Conservation (phyloP, 2,888 invertebrate genomes). For the Standfussiana lucernea region DNA sequence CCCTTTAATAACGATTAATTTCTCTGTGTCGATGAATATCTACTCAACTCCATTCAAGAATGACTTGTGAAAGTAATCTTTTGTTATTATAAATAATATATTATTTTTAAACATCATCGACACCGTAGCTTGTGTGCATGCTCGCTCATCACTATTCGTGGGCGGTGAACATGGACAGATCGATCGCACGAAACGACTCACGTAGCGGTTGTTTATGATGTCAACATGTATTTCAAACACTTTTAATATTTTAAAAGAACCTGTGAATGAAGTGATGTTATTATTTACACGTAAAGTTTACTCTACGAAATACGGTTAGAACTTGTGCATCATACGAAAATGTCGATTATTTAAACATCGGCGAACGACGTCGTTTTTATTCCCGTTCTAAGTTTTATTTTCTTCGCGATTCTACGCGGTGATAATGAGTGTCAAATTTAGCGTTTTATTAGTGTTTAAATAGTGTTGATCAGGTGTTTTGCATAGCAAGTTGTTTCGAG, state of each 20-base stretch:
- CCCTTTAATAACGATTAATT: background rate
- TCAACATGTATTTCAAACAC: constrained; percentile 78
- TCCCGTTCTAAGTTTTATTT: constrained; percentile 67
- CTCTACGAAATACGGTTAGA: constrained; percentile 46
- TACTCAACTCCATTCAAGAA: background rate
- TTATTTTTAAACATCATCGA: constrained; percentile 24
- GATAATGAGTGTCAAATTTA: constrained; percentile 90
- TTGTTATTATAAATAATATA: background rate
- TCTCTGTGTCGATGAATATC: too few relatives aligned
- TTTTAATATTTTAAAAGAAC: constrained; percentile 63
- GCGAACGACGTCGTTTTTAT: constrained; percentile 60
- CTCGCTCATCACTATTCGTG: constrained; percentile 48
- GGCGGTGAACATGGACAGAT: constrained; percentile 67
- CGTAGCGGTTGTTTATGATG: constrained; percentile 82
- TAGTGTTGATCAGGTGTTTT: constrained; percentile 70
- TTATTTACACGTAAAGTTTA: constrained; percentile 46
- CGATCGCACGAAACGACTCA: constrained; percentile 70
- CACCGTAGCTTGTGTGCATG: background rate
- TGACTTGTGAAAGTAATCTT: background rate
- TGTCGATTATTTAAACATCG: constrained; percentile 55
- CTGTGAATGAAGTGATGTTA: constrained; percentile 58
- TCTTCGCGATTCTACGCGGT: constrained; percentile 75
- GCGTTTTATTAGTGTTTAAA: constrained; percentile 80
- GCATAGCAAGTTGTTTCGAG: constrained; percentile 62
- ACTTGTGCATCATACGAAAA: constrained; percentile 49